Base-by-base conservation (phyloP, 2,888 invertebrate species). In the Ormyrus rosae region DNA sequence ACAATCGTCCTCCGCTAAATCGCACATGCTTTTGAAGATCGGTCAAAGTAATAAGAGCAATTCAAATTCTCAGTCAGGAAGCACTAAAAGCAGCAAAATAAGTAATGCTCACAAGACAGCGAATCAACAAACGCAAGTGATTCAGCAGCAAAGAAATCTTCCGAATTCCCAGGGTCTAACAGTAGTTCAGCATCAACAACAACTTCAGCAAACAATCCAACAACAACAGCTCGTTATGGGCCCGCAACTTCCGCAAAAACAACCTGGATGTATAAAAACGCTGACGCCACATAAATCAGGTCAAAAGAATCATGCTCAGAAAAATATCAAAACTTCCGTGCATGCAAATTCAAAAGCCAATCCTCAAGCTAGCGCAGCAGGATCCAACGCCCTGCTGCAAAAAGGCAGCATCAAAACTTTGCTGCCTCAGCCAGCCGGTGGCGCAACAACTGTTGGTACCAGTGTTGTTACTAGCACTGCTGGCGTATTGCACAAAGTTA, bases 301-400 rank as follows among this genome's bases (percentile, higher is more conserved):
- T 0, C 88, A 85, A 72, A 86, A 88, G 91, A 93, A 92, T 86
- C 92, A 91, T 9, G 91, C 92, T 5, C 92, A 92, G 82, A 93
- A 93, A 83, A 69, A 51, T 75, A 91, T 89, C 45, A 90, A 89
- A 56, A 87, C 89, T 0, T 87, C 88, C 0, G 81, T 88, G 56
- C 87, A 87, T 58, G 88, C 90, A 3, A 89, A 88, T 58, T 34
- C 34, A 34, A 34, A 34, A 34, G 34, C 34, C 34, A 34, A 34
- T 34, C 34, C 34, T 34, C 34, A 34, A 34, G 34, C 34, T 4
- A 34, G 4, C 34, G 34, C 34, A 4, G 34, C 84, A 0, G n/a
- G 65, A 58, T 10, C 58, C 53, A 55, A 51, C 45, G 48, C 72
- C 56, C 53, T 63, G 9, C 81, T 78, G 19, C 69, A 85, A 0